These are phyloP conservation scores for Microcebus jonahi DNA, from an alignment of 2,113 vertebrate genomes.

Conservation along the genomic window DNA sequence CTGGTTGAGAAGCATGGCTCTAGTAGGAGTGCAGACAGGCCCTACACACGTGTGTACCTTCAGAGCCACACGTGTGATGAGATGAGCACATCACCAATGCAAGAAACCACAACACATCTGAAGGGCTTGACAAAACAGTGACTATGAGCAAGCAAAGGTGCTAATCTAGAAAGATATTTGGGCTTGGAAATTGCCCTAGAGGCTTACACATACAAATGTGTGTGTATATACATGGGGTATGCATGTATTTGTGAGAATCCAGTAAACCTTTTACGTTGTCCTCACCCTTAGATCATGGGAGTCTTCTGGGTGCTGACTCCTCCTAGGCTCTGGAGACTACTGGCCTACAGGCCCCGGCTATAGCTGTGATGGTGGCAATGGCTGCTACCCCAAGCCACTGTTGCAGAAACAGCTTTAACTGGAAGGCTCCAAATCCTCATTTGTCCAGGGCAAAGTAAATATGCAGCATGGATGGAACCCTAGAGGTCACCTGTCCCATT, in stretches of 20 bases:
- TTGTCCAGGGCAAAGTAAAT: not conserved
- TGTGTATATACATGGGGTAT: rapidly evolving
- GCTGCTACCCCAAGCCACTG: not conserved
- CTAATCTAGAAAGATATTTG: not conserved
- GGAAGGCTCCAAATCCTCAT: not conserved
- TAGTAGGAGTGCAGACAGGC: not conserved
- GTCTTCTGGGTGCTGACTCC: not conserved
- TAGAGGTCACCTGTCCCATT: not conserved
- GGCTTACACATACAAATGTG: too few relatives aligned
- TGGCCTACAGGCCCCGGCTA: not conserved
- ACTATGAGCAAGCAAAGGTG: not conserved
- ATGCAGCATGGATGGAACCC: not conserved
- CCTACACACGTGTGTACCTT: not conserved
- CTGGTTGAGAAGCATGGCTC: not conserved
- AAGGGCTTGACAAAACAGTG: not conserved
- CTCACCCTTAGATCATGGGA: not conserved
- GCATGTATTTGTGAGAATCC: not conserved
- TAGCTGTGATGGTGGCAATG: not conserved
- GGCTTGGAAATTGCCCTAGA: not conserved
- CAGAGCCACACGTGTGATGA: not conserved
- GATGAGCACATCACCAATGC: not conserved
- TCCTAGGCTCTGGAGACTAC: not conserved
- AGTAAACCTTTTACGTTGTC: not conserved
- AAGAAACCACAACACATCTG: not conserved
- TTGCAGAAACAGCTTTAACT: not conserved